Base-by-base conservation (phyloP, 1,140 invertebrate species). In the Calosoma granatense region DNA sequence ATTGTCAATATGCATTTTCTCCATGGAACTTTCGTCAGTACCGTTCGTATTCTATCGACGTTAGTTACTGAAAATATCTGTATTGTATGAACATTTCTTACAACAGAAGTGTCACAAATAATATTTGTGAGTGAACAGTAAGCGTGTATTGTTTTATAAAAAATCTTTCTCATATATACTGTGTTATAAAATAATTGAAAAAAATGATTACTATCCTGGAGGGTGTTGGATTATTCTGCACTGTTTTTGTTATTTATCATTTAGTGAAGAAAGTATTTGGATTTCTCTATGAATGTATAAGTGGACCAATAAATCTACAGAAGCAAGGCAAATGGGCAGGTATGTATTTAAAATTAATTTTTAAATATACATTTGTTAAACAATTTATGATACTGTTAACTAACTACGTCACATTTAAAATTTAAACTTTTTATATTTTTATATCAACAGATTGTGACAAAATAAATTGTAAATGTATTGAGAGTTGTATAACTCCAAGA, bases 281-380 rank as follows among this genome's bases (percentile, higher is more conserved):
- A 39, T 15, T 61, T 20, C 1, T 75, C 1, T 76, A 75, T 56
- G 60, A 68, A n/a, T 71, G 72, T 65, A 65, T 74, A 21, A 20
- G 75, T 43, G 73, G 72, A 0, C 68, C 70, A 71, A 74, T 22
- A 17, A 64, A 77, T 61, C 61, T 77, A 1, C 61, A 68, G 56
- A 60, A 69, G 51, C 67, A 72, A 58, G 76, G 76, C 59, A 67
- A 68, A 62, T 77, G 75, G 75, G 76, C 76, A 62, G 70, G 76
- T 76, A 66, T 70, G 72, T 72, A 15, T 23, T 51, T 30, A 12
- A 23, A 20, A 20, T 47, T 11, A 14, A 47, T 20, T 22, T 56
- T 56, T 51, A 3, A 17, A 51, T 15, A 30, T 19, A 21, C 12
- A 30, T 30, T 26, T 54, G 36, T 6, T 12, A 3, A 30, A 36